Evolutionary conservation across 2,113 vertebrate species (phyloP).

Genomic region (Cebus imitator): DNA sequence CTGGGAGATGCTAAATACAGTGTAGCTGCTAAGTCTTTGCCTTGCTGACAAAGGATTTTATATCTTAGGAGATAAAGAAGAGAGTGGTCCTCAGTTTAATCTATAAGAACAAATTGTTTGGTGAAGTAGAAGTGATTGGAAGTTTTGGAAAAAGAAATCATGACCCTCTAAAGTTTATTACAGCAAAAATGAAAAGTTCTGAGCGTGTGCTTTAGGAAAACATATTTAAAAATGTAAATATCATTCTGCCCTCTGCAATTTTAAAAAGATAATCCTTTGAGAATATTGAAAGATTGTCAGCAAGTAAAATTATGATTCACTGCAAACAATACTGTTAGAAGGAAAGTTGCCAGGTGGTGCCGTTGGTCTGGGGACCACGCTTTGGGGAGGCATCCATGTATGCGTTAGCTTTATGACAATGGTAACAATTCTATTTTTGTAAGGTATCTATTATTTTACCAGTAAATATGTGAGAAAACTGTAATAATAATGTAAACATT

Average conservation of each 20-base stretch:
- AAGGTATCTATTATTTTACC: background rate
- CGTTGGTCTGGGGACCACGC: too few relatives aligned
- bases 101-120: background rate
- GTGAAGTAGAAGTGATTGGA: background rate
- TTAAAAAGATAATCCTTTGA: background rate
- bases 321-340: background rate
- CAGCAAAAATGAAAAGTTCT: slow-evolving; percentile 12
- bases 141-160: background rate
- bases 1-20: background rate
- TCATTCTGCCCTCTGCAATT: background rate
- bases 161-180: background rate
- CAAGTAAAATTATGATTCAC: background rate
- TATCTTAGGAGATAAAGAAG: background rate
- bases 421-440: background rate
- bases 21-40: slow-evolving; percentile 1
- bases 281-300: background rate
- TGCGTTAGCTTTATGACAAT: background rate
- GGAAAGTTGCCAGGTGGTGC: background rate
- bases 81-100: background rate
- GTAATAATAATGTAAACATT: background rate
- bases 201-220: background rate
- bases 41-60: background rate
- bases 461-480: background rate
- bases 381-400: background rate
- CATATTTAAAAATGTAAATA: background rate